Conservation (phyloP, 2,888 invertebrate genomes). For the Erebia epiphron region DNA sequence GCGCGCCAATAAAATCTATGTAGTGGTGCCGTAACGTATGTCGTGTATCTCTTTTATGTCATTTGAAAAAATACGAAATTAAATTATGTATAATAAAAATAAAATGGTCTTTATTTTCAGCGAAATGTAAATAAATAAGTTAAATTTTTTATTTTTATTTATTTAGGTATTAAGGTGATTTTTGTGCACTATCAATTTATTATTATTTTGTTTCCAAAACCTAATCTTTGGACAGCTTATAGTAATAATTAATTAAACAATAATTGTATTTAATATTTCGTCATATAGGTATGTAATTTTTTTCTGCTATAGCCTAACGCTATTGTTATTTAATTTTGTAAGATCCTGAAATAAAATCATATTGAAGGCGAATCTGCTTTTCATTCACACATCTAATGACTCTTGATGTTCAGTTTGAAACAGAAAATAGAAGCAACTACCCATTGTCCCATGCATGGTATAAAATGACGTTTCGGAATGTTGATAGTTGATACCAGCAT, state of each 20-base stretch:
- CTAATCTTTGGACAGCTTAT: conserved; percentile 15
- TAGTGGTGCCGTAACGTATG: no score
- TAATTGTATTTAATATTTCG: conserved; percentile 18
- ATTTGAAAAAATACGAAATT: no score
- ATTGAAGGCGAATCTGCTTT: not conserved
- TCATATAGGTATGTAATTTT: conserved; percentile 28
- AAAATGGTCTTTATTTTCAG: conserved; percentile 10
- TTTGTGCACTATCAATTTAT: conserved; percentile 17
- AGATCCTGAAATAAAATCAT: conserved; percentile 38
- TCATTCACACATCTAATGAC: not conserved
- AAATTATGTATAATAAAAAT: no score
- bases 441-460: no score
- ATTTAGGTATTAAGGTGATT: conserved; percentile 30
- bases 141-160: conserved; percentile 32
- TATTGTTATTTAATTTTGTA: conserved; percentile 47
- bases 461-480: no score
- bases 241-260: conserved; percentile 1
- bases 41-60: no score
- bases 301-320: conserved; percentile 29
- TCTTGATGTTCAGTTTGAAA: not conserved
- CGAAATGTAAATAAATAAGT: conserved; percentile 34
- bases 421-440: no score
- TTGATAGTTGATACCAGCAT: no score
- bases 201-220: not conserved
- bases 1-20: no score